These are phyloP conservation scores for Athalia cordata DNA, from an alignment of 2,888 invertebrate genomes.

Conservation along the genomic window DNA sequence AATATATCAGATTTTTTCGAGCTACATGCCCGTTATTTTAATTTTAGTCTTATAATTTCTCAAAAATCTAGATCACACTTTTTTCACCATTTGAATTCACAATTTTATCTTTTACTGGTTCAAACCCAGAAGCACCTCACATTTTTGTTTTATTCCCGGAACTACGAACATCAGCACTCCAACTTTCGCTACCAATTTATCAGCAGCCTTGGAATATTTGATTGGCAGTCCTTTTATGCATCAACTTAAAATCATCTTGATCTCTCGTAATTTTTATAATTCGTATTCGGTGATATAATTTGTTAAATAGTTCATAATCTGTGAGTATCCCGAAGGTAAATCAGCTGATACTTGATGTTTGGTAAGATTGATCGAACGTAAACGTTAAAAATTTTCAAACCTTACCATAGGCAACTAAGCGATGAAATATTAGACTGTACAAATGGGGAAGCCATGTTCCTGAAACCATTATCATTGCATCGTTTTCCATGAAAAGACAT, in stretches of 20 bases:
- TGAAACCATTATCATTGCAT: neutral
- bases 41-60: constrained; percentile 14
- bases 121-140: too few species aligned
- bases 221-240: too few species aligned
- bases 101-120: too few species aligned
- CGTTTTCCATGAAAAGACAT: neutral
- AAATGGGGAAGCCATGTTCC: neutral
- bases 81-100: too few species aligned
- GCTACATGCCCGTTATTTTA: neutral
- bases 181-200: too few species aligned
- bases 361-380: neutral
- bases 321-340: neutral
- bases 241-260: too few species aligned
- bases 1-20: constrained; percentile 21
- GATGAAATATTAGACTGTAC: neutral
- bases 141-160: too few species aligned
- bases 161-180: too few species aligned
- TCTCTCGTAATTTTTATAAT: neutral
- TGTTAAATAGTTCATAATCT: neutral
- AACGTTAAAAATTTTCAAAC: neutral
- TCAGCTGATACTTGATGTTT: neutral
- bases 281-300: neutral
- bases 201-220: too few species aligned
- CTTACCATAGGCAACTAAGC: neutral
- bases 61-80: neutral